A percentile compares a stretch with the other conserved stretches of the same genome.
Conservation (phyloP, 2,113 vertebrate genomes). For the Myiopsitta monachus region DNA sequence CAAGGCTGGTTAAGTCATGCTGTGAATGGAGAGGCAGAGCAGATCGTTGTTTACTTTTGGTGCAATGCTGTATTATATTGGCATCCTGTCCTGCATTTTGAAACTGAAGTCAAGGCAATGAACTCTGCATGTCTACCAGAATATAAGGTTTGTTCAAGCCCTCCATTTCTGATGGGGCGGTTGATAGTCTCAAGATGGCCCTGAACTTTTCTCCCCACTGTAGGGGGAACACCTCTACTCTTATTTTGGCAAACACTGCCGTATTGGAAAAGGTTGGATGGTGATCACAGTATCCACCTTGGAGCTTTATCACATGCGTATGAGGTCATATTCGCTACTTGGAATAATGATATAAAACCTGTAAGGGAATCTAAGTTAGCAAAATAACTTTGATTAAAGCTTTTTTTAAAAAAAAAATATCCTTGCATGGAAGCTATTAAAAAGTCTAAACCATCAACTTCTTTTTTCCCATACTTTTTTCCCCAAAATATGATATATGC, state of each 20-base stretch:
- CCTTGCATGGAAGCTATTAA: not conserved
- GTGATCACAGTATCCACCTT: too few species aligned
- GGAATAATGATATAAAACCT: not conserved
- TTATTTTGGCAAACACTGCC: fast-evolving
- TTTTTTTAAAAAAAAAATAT: not conserved
- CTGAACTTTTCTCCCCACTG: not conserved
- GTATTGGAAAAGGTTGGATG: not conserved
- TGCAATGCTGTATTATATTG: not conserved
- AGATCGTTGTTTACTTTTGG: not conserved
- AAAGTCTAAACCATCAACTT: not conserved
- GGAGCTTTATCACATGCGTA: fast-evolving
- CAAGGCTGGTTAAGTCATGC: not conserved
- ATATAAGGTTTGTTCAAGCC: not conserved
- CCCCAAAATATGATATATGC: not conserved
- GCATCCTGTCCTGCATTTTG: not conserved
- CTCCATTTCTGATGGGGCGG: not conserved
- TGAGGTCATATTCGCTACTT: not conserved
- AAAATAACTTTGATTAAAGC: not conserved
- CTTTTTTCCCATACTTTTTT: not conserved
- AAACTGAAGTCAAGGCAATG: not conserved
- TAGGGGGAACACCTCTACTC: not conserved
- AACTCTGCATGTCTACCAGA: fast-evolving
- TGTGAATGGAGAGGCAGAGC: not conserved
- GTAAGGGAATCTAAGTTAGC: not conserved
- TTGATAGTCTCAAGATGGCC: not conserved